Conservation (phyloP, 2,797 vertebrate genomes). For the Fratercula arctica region DNA sequence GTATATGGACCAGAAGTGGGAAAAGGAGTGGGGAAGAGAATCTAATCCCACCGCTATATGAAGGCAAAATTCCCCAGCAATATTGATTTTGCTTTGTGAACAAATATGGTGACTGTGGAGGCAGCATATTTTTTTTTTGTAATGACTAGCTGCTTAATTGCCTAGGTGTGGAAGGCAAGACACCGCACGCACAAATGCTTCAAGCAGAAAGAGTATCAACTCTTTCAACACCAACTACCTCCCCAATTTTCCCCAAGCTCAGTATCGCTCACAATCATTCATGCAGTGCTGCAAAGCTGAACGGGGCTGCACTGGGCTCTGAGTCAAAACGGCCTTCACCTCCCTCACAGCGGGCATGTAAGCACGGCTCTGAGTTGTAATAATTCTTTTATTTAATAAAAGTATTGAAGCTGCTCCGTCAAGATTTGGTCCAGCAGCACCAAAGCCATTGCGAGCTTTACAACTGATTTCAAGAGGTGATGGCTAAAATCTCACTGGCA, state of each 20-base stretch:
- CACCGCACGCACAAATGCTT: background rate
- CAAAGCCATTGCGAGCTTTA: background rate
- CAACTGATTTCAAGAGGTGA: background rate
- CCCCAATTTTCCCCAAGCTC: background rate
- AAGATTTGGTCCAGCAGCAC: background rate
- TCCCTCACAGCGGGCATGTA: background rate
- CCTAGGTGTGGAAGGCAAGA: background rate
- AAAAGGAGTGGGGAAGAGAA: background rate
- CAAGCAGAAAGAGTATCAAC: background rate
- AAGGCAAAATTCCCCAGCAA: background rate
- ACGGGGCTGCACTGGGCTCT: background rate
- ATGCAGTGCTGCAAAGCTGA: background rate
- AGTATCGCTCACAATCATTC: background rate
- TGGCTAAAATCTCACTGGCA: background rate
- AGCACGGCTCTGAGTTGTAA: background rate
- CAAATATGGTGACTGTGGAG: background rate
- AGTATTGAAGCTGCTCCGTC: background rate
- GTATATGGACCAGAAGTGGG: background rate
- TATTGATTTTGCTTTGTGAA: background rate
- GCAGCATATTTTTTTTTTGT: background rate
- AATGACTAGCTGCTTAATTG: background rate
- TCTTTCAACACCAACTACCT: background rate
- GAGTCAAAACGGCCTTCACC: background rate
- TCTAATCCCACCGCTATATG: background rate
- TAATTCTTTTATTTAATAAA: background rate